phyloP scores from a whole-genome alignment of 2,113 vertebrate genomes.

The Pachyramphus minor region DNA sequence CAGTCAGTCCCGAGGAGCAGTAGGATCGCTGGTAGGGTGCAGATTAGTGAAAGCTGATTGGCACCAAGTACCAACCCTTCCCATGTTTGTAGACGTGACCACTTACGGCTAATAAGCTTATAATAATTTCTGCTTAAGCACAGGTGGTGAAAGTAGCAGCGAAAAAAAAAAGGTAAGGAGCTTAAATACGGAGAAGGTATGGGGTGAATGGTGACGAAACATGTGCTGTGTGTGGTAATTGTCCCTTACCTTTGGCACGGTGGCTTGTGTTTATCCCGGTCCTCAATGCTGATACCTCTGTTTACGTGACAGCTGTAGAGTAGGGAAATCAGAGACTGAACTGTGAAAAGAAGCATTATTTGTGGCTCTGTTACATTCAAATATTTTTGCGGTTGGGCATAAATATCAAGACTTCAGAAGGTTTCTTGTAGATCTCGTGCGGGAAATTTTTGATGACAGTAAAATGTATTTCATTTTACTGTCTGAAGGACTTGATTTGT shows the following conservation, averaged over 20 bases:
- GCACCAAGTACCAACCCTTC: neutral
- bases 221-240: neutral
- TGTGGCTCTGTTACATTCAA: neutral
- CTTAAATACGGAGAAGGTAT: neutral
- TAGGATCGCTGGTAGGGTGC: neutral
- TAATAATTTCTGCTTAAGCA: constrained; percentile 47
- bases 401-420: neutral
- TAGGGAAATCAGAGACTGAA: neutral
- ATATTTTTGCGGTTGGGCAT: neutral
- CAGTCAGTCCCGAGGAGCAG: neutral
- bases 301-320: neutral
- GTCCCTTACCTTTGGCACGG: neutral
- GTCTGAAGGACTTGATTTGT: neutral
- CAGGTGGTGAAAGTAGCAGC: constrained; percentile 36
- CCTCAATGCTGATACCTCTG: neutral
- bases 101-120: constrained; percentile 54
- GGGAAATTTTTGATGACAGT: neutral
- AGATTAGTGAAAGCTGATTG: constrained; percentile 48
- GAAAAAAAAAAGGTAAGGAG: neutral
- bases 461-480: neutral
- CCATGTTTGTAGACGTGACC: constrained; percentile 48
- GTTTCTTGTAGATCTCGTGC: neutral
- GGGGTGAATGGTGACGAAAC: neutral
- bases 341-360: neutral
- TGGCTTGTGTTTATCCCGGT: neutral